A percentile compares a stretch with the other conserved stretches of the same genome.
phyloP scores from a whole-genome alignment of 1,140 invertebrate species.

The Glossosoma conforme region DNA sequence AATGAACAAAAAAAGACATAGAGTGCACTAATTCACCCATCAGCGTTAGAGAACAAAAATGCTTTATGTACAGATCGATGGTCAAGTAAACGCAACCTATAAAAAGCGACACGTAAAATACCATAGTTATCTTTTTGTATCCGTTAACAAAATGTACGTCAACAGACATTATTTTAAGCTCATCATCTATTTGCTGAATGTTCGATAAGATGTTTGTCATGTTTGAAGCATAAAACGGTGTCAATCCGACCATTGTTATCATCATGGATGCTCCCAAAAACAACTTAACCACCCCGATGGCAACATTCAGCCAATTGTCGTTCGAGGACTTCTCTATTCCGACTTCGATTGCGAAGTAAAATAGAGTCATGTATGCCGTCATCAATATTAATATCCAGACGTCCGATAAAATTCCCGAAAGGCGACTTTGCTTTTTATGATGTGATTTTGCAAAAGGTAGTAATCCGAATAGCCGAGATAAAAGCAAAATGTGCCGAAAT shows the following conservation, averaged over 20 bases:
- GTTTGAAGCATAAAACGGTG: constrained; percentile 16
- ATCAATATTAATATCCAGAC: too few relatives aligned
- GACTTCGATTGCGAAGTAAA: too few relatives aligned
- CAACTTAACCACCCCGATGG: constrained; percentile 10
- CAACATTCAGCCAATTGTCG: too few relatives aligned
- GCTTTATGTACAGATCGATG: constrained; percentile 1
- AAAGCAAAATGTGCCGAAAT: too few relatives aligned
- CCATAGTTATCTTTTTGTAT: constrained; percentile 9
- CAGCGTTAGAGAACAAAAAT: neutral
- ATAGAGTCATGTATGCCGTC: too few relatives aligned
- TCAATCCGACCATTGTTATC: constrained; percentile 12
- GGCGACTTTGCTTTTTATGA: too few relatives aligned
- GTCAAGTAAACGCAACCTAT: neutral
- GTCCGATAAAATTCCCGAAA: too few relatives aligned
- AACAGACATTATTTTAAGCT: constrained; percentile 12
- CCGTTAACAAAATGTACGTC: constrained; percentile 8
- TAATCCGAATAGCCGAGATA: too few relatives aligned
- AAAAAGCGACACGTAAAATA: constrained; percentile 5
- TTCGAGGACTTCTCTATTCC: too few relatives aligned
- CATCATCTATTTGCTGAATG: constrained; percentile 18
- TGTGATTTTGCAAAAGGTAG: too few relatives aligned
- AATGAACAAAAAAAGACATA: constrained; percentile 6
- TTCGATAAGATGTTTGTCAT: constrained; percentile 4
- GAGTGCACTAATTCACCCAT: neutral
- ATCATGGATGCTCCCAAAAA: constrained; percentile 5